These are phyloP conservation scores for Chrysomela aeneicollis DNA, from an alignment of 2,888 invertebrate species.

Conservation along the genomic window DNA sequence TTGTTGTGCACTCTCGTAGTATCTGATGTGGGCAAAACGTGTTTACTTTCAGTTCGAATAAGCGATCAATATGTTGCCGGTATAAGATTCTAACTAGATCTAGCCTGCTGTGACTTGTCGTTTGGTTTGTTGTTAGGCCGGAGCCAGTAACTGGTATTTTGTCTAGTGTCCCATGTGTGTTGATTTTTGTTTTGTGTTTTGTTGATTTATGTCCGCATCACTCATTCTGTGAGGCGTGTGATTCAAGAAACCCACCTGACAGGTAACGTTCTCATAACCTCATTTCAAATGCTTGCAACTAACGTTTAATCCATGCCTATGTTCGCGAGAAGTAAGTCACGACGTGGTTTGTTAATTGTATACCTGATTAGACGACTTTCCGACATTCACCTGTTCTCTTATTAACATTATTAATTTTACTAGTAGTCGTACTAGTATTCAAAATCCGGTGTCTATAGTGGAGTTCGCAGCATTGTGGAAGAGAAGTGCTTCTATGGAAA, in stretches of 20 bases:
- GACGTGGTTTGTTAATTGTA: not conserved
- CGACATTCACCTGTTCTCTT: not conserved
- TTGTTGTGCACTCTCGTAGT: conserved; percentile 27
- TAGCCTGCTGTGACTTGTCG: conserved; percentile 6
- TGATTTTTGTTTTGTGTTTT: conserved; percentile 22
- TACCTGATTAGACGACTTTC: not conserved
- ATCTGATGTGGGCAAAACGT: conserved; percentile 39
- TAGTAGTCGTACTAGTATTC: too few relatives aligned
- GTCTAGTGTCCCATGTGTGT: conserved; percentile 8
- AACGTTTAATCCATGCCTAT: too few relatives aligned
- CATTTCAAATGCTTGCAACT: not conserved
- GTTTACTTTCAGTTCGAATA: conserved; percentile 24
- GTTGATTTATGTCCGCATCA: not conserved
- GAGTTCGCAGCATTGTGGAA: not conserved
- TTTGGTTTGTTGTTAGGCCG: conserved; percentile 10
- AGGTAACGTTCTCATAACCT: not conserved
- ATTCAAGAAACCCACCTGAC: conserved; percentile 1
- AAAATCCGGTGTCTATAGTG: not conserved
- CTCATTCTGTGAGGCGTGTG: not conserved
- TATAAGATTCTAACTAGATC: not conserved
- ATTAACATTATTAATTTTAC: too few relatives aligned
- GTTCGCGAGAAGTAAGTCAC: not conserved
- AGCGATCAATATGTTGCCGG: conserved; percentile 14
- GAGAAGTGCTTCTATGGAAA: not conserved
- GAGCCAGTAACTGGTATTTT: not conserved